Conservation (phyloP, 2,797 vertebrate species). For the Lagothrix lagotricha region DNA sequence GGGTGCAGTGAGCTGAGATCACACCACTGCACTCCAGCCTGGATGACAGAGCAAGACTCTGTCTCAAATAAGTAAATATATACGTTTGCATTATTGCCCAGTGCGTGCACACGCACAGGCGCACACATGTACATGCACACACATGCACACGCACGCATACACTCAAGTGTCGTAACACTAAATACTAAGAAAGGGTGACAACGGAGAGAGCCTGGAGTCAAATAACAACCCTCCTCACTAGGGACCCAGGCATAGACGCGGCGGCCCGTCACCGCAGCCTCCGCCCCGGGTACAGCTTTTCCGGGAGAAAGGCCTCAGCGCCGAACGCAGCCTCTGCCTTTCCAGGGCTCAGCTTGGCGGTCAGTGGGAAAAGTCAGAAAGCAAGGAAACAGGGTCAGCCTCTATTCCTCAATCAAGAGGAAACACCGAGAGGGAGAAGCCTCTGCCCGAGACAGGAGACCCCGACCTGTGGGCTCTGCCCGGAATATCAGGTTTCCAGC, state of each 20-base stretch:
- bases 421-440: background rate
- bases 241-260: background rate
- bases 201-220: too few species aligned
- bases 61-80: too few species aligned
- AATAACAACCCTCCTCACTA: background rate
- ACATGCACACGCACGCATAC: background rate
- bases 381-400: background rate
- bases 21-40: too few species aligned
- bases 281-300: background rate
- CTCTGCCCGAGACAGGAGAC: rapidly evolving
- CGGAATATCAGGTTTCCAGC: rapidly evolving
- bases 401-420: background rate
- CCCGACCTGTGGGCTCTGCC: background rate
- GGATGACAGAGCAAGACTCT: too few species aligned
- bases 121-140: background rate
- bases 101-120: background rate
- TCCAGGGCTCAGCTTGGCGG: background rate
- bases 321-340: too few species aligned
- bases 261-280: background rate
- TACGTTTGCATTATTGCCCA: rapidly evolving
- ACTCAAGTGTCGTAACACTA: too few species aligned
- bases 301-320: background rate
- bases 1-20: too few species aligned
- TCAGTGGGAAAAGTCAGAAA: background rate
- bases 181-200: background rate